phyloP scores from a whole-genome alignment of 2,888 invertebrate genomes.

The Watsonalla cultraria region DNA sequence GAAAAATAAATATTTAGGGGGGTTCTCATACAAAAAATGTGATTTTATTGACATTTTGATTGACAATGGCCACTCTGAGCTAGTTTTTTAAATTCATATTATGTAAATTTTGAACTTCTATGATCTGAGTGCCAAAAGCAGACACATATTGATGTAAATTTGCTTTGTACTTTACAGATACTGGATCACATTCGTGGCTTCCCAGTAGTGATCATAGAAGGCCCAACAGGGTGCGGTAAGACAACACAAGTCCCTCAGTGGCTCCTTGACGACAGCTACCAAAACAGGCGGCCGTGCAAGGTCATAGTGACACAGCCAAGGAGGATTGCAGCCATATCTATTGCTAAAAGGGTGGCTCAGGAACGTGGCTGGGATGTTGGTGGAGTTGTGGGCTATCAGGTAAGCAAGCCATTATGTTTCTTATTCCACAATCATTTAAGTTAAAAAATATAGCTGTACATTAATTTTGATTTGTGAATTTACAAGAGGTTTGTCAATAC shows the following conservation, averaged over 20 bases:
- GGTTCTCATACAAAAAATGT: no score
- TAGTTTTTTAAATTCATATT: no score
- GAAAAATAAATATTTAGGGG: no score
- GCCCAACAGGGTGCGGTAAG: slow-evolving; percentile 97
- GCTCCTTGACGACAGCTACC: slow-evolving; percentile 88
- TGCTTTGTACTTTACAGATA: slow-evolving; percentile 73
- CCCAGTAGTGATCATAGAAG: slow-evolving; percentile 91
- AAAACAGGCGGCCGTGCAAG: slow-evolving; percentile 84
- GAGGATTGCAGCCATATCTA: slow-evolving; percentile 94
- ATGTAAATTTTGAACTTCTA: no score
- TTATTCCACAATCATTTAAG: no score
- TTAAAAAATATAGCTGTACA: neutral
- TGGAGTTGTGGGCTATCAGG: slow-evolving; percentile 93
- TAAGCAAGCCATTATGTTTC: slow-evolving; percentile 32
- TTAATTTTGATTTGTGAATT: no score
- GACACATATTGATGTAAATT: neutral
- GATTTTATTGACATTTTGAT: no score
- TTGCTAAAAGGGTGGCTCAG: slow-evolving; percentile 89
- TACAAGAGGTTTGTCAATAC: no score
- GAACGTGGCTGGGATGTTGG: slow-evolving; percentile 92
- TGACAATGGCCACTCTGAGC: no score
- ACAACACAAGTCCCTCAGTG: slow-evolving; percentile 94
- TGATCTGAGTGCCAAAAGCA: no score
- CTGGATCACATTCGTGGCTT: slow-evolving; percentile 82
- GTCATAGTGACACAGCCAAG: slow-evolving; percentile 96